These are phyloP conservation scores for Cettia cetti DNA, from an alignment of 2,113 vertebrate species.

Conservation along the genomic window DNA sequence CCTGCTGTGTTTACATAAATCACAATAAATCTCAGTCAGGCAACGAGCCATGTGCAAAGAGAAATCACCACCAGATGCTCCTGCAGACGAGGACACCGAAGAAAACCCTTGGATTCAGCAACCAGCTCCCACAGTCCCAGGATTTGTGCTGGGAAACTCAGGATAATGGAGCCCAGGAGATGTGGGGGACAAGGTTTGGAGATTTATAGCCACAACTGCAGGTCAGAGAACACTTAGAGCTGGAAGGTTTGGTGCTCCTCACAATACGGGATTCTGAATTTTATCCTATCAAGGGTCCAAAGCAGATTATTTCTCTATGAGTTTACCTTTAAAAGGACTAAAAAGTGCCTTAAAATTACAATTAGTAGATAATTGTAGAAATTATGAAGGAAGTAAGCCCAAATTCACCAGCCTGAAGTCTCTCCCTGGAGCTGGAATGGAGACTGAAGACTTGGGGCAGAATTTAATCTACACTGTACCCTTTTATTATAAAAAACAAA, in stretches of 20 bases:
- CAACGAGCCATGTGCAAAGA: background rate
- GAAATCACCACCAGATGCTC: background rate
- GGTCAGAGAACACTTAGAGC: background rate
- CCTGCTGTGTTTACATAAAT: slow-evolving; percentile 11
- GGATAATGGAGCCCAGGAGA: background rate
- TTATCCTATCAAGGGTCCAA: background rate
- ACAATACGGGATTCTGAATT: rapidly evolving
- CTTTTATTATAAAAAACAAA: background rate
- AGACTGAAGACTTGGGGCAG: rapidly evolving
- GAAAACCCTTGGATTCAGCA: background rate
- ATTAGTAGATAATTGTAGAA: background rate
- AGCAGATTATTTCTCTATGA: background rate
- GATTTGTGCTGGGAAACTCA: background rate
- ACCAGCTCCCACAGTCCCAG: background rate
- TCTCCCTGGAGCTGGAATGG: background rate
- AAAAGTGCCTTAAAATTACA: background rate
- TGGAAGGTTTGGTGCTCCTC: background rate
- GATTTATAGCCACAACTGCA: background rate
- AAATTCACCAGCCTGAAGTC: background rate
- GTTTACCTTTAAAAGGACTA: background rate
- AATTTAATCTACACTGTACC: background rate
- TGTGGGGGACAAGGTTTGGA: background rate
- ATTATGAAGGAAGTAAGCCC: background rate
- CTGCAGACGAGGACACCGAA: background rate
- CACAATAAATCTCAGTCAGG: slow-evolving; percentile 6